Evolutionary conservation across 2,797 vertebrate genomes (phyloP).

Genomic region (Helarctos malayanus): DNA sequence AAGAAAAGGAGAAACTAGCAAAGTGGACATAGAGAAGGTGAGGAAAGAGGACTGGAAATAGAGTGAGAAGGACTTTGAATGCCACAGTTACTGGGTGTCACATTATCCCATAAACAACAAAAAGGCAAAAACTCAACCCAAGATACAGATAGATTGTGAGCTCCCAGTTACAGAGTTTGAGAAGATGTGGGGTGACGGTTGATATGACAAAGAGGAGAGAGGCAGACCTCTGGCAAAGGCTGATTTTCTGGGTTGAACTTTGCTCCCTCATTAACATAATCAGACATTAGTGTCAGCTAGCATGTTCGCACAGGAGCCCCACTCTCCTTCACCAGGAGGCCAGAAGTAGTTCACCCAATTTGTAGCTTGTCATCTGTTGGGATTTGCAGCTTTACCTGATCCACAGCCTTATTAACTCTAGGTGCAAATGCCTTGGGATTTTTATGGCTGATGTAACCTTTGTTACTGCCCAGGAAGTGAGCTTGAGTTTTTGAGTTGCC

Average conservation of each 20-base stretch:
- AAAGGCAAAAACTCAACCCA: neutral
- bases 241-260: neutral
- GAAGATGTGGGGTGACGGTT: fast-evolving
- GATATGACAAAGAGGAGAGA: neutral
- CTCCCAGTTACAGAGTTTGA: neutral
- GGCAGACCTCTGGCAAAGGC: neutral
- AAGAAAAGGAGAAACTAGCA: neutral
- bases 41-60: neutral
- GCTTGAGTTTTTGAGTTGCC: neutral
- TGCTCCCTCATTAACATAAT: neutral
- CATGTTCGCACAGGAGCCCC: neutral
- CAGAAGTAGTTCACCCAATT: constrained; percentile 66
- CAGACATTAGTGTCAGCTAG: neutral
- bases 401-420: constrained; percentile 64
- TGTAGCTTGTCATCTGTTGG: constrained; percentile 67
- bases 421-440: constrained; percentile 25
- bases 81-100: neutral
- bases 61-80: neutral
- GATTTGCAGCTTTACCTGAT: constrained; percentile 60
- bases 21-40: neutral
- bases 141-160: neutral
- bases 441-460: constrained; percentile 39
- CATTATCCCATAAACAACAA: neutral
- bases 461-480: neutral
- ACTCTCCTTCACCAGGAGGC: neutral